Evolutionary conservation across 2,113 vertebrate genomes (phyloP).

Genomic region (Forbesichthys papilliferus): DNA sequence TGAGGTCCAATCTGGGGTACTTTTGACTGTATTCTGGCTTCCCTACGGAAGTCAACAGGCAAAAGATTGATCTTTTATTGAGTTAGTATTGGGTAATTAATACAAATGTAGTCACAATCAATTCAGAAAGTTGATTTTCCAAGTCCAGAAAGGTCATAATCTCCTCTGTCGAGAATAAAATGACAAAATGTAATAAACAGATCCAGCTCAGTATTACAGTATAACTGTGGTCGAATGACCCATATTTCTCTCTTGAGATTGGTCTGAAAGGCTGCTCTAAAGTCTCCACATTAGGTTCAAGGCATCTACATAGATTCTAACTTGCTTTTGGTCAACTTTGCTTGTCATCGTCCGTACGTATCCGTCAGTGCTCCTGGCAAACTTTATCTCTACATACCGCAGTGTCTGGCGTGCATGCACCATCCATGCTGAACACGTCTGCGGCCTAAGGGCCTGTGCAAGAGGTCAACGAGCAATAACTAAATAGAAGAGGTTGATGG

Average conservation of each 20-base stretch:
- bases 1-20: too few species aligned
- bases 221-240: slow-evolving; percentile 6
- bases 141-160: too few species aligned
- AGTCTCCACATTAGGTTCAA: slow-evolving; percentile 11
- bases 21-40: too few species aligned
- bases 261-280: slow-evolving; percentile 5
- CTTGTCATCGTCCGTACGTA: slow-evolving; percentile 52
- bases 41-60: too few species aligned
- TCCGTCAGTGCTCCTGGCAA: slow-evolving; percentile 62
- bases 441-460: slow-evolving; percentile 38
- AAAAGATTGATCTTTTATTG: too few species aligned
- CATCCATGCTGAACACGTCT: slow-evolving; percentile 57
- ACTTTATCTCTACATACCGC: slow-evolving; percentile 34
- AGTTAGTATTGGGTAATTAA: too few species aligned
- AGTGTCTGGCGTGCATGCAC: slow-evolving; percentile 53
- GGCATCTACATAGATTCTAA: slow-evolving; percentile 36
- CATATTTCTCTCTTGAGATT: slow-evolving; percentile 7
- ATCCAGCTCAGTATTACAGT: not conserved
- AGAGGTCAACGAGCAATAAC: slow-evolving; percentile 30
- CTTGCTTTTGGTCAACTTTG: slow-evolving; percentile 37
- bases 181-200: not conserved
- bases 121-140: too few species aligned
- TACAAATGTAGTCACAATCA: too few species aligned
- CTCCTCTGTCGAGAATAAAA: not conserved
- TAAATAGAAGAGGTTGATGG: slow-evolving; percentile 24